Conservation (phyloP, 1,140 invertebrate genomes). For the Subanguina moxae region DNA sequence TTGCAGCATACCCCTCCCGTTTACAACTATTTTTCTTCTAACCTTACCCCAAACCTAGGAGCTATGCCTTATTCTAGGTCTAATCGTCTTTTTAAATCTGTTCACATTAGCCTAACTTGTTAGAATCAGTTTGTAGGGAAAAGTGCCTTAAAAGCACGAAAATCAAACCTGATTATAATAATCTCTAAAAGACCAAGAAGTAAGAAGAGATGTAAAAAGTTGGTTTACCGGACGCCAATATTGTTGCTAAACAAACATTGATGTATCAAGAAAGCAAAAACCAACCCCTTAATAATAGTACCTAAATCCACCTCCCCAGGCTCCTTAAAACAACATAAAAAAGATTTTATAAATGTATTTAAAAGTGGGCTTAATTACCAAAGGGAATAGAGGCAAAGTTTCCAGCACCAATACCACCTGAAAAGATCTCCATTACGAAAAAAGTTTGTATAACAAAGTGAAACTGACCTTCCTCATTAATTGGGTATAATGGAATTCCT, state of each 20-base stretch:
- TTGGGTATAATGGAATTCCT: slow-evolving; percentile 46
- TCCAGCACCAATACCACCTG: slow-evolving; percentile 36
- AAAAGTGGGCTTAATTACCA: slow-evolving; percentile 15
- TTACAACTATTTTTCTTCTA: slow-evolving; percentile 28
- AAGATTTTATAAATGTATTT: no score
- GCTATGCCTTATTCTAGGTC: no score
- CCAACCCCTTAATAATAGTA: no score
- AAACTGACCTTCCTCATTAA: slow-evolving; percentile 38
- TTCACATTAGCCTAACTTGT: no score
- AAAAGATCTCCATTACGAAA: no score
- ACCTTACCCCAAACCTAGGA: no score
- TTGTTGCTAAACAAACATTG: slow-evolving; percentile 1
- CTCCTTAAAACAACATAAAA: no score
- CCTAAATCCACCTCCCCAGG: slow-evolving; percentile 42
- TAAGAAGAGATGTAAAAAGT: background rate
- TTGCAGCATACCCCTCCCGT: slow-evolving; percentile 34
- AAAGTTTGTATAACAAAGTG: no score
- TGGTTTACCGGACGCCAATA: slow-evolving; percentile 38
- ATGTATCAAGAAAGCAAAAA: no score
- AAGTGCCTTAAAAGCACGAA: slow-evolving; percentile 9
- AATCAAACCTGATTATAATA: no score
- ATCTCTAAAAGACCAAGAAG: background rate
- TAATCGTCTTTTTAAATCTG: no score
- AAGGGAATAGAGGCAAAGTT: slow-evolving; percentile 25
- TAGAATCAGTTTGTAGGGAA: no score